phyloP scores from a whole-genome alignment of 2,888 invertebrate species.

The Drosophila picticornis region DNA sequence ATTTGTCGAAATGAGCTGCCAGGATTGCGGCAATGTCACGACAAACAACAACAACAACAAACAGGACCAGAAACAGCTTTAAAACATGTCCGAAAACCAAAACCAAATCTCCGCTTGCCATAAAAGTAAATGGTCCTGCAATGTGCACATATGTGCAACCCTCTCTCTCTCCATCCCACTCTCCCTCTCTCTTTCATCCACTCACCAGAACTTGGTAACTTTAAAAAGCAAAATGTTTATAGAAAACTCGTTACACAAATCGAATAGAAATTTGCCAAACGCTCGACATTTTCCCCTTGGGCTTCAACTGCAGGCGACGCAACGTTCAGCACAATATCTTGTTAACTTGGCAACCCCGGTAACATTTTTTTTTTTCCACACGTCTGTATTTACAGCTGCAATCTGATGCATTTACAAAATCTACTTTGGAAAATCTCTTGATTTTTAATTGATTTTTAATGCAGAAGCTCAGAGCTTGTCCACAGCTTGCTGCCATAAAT shows the following conservation, averaged over 20 bases:
- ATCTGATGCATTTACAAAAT: not conserved
- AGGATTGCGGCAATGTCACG: slow-evolving; percentile 71
- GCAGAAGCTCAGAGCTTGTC: not conserved
- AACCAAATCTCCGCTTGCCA: slow-evolving; percentile 37
- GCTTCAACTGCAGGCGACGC: slow-evolving; percentile 35
- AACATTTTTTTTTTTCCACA: slow-evolving; percentile 21
- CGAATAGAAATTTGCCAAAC: slow-evolving; percentile 73
- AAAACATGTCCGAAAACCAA: slow-evolving; percentile 65
- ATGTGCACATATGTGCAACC: slow-evolving; percentile 26
- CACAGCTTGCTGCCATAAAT: not conserved
- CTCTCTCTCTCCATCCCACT: not conserved
- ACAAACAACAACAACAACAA: slow-evolving; percentile 29
- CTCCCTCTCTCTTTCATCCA: slow-evolving; percentile 7
- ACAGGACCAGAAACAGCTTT: slow-evolving; percentile 74
- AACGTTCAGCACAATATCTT: slow-evolving; percentile 1
- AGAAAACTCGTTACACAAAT: slow-evolving; percentile 80
- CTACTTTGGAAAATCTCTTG: not conserved
- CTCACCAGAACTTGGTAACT: slow-evolving; percentile 58
- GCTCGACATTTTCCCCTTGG: slow-evolving; percentile 51
- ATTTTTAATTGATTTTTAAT: slow-evolving; percentile 4
- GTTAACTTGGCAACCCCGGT: slow-evolving; percentile 34
- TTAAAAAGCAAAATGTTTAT: slow-evolving; percentile 79
- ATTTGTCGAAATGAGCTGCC: slow-evolving; percentile 80
- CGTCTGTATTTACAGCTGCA: slow-evolving; percentile 14
- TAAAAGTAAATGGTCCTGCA: slow-evolving; percentile 34